phyloP scores from a whole-genome alignment of 2,113 vertebrate species.

The Hippotragus niger region DNA sequence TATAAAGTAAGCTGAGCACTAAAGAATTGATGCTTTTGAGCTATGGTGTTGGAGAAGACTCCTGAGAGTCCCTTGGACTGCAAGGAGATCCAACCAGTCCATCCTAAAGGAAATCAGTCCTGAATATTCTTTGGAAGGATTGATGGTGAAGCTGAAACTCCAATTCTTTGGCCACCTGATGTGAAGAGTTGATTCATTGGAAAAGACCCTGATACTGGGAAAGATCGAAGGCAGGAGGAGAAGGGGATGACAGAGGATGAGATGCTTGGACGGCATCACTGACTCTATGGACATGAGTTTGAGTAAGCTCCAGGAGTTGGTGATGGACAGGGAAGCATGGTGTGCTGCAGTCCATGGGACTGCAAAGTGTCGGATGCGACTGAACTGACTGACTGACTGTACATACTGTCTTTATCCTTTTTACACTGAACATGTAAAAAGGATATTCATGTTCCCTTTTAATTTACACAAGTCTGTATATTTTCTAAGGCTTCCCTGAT shows the following conservation, averaged over 20 bases:
- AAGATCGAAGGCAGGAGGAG: not conserved
- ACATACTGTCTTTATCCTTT: not conserved
- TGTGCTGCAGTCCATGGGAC: not conserved
- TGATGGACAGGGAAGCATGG: not conserved
- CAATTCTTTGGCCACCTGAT: not conserved
- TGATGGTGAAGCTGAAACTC: not conserved
- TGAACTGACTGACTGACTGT: not conserved
- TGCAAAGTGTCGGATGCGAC: fast-evolving
- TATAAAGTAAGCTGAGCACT: not conserved
- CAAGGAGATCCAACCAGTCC: not conserved
- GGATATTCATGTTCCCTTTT: not conserved
- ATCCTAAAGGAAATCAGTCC: not conserved
- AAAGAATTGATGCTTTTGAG: not conserved
- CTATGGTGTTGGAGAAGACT: not conserved
- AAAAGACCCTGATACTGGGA: not conserved
- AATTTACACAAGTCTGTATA: not conserved
- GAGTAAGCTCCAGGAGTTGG: not conserved
- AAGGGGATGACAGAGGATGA: not conserved
- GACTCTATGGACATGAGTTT: not conserved
- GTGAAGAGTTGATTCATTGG: not conserved
- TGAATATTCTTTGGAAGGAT: not conserved
- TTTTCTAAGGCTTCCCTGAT: not conserved
- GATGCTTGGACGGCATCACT: not conserved
- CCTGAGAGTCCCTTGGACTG: not conserved
- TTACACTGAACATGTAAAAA: not conserved